phyloP scores from a whole-genome alignment of 2,888 invertebrate genomes.

The Synanthedon tipuliformis region DNA sequence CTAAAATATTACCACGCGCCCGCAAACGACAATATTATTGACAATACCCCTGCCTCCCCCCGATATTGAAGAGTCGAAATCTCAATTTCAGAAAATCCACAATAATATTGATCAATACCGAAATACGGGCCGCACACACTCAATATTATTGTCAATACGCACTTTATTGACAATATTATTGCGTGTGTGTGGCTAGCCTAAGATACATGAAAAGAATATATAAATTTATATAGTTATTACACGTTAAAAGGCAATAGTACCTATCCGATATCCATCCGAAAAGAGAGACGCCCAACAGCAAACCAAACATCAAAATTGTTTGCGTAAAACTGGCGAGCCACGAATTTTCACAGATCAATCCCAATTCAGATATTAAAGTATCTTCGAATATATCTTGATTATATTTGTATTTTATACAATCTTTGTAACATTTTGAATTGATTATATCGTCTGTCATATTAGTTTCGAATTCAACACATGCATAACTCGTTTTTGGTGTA shows the following conservation, averaged over 20 bases:
- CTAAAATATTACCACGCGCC: no score
- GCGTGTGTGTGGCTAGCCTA: no score
- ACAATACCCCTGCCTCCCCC: no score
- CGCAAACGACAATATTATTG: no score
- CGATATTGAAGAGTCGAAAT: no score
- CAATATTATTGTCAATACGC: no score
- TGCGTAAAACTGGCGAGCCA: constrained; percentile 41
- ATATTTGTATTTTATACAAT: constrained; percentile 29
- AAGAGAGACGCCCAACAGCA: constrained; percentile 25
- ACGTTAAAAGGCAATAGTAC: constrained; percentile 13
- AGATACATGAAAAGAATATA: no score
- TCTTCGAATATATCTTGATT: constrained; percentile 19
- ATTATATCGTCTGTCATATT: constrained; percentile 13
- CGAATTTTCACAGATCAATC: constrained; percentile 27
- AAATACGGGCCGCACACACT: no score
- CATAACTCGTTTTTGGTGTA: constrained; percentile 28
- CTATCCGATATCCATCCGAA: constrained; percentile 47
- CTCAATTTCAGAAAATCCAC: no score
- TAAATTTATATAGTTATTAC: no score
- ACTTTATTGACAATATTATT: no score
- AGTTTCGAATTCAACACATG: constrained; percentile 20
- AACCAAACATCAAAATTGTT: constrained; percentile 32
- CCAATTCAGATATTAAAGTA: constrained; percentile 29
- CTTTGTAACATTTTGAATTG: constrained; percentile 31
- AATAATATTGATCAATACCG: no score